Base-by-base conservation (phyloP, 2,888 invertebrate genomes). In the Cryptocheilus praepositus region DNA sequence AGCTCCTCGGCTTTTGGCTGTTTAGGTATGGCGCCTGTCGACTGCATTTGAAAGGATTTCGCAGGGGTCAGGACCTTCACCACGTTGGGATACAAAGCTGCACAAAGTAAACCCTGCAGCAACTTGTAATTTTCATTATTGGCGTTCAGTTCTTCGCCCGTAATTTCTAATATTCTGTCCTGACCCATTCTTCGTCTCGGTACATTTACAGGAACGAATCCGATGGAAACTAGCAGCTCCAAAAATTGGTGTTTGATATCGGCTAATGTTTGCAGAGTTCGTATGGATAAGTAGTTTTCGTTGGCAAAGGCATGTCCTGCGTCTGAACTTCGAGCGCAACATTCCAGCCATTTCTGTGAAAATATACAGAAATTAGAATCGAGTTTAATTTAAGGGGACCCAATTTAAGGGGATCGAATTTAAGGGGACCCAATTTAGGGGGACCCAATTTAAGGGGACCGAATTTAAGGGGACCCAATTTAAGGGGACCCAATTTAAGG, bases 41-140 rank as follows among this genome's bases (percentile, higher is more conserved):
- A 92, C 83, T 94, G 94, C 85, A 93, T 92, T 82, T 93, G 92
- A 86, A 93, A 95, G 0, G 93, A 93, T 83, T 95, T 94, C 79
- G 94, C 94, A 0, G 95, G 95, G 0, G 94, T 95, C 57, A 95
- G 89, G 7, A 95, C 94, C 90, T 95, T 94, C 0, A 96, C 95
- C 43, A 99, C 92, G 85, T 97, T 97, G 0, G 98, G 98, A 89
- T 98, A 98, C 19, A 97, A 90, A 0, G 98, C 97, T 1, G 97
- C 97, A 85, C 96, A 96, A 52, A 99, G 90, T 25, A 98, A 93
- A 0, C 97, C 97, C 59, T 94, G 92, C 19, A 96, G 85, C n/a
- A 96, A 87, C 65, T 92, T 92, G 68, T 93, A 92, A 80, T 95
- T 95, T 4, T 93, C 93, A 2, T 94, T 94, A 79, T 96, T 94